Evolutionary conservation across 2,797 vertebrate species (phyloP).

Genomic region (Gobio occitaniae): DNA sequence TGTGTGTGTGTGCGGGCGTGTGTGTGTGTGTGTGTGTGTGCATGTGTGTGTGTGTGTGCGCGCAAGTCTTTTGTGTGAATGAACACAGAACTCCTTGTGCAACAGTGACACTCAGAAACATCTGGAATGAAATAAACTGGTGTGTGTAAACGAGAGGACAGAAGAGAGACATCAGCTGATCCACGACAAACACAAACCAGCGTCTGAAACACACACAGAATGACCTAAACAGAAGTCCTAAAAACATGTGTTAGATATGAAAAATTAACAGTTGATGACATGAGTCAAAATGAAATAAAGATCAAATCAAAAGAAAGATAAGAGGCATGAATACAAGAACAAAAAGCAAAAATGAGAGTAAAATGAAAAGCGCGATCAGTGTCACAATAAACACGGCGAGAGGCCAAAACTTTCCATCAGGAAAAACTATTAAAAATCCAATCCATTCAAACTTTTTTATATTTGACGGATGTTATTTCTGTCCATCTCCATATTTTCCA

Average conservation of each 20-base stretch:
- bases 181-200: background rate
- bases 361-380: background rate
- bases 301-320: background rate
- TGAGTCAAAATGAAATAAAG: too few relatives aligned
- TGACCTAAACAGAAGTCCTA: background rate
- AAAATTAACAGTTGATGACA: too few relatives aligned
- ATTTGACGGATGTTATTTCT: background rate
- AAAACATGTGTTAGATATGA: background rate
- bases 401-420: background rate
- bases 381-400: background rate
- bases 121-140: conserved; percentile 1
- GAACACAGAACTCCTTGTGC: conserved; percentile 19
- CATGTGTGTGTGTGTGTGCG: background rate
- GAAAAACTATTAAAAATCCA: background rate
- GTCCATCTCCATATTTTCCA: background rate
- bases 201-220: background rate
- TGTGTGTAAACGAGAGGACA: background rate
- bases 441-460: too few relatives aligned
- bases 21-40: background rate
- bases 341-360: background rate
- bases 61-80: conserved; percentile 6
- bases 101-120: background rate
- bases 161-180: too few relatives aligned
- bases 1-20: background rate
- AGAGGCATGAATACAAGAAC: background rate